Evolutionary conservation across 37 sponge, comb jelly and placozoan genomes (phyloP).

Genomic region (Theonella swinhoei): DNA sequence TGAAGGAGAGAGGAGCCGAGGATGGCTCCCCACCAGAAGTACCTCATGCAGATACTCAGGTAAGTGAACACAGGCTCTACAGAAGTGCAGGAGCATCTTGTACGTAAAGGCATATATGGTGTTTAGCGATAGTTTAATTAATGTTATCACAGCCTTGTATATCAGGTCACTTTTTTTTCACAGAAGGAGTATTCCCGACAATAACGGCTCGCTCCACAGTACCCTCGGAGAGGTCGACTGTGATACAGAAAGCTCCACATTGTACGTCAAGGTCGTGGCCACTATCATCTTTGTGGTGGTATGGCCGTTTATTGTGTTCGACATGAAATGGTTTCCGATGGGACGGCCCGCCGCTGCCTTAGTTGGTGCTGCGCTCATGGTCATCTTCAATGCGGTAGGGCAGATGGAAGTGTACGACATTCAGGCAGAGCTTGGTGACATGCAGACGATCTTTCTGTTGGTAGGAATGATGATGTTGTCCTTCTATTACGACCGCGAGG

Average conservation of each 20-base stretch:
- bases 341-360: slow-evolving; percentile 83
- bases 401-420: slow-evolving; percentile 76
- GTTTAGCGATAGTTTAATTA: no score
- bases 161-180: no score
- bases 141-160: no score
- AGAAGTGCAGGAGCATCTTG: no score
- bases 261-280: slow-evolving; percentile 70
- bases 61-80: no score
- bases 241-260: not conserved
- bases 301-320: slow-evolving; percentile 89
- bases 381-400: slow-evolving; percentile 55
- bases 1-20: not conserved
- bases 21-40: not conserved
- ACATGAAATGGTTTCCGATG: slow-evolving; percentile 85
- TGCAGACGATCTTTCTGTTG: slow-evolving; percentile 83
- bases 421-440: slow-evolving; percentile 52
- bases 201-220: no score
- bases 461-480: slow-evolving; percentile 92
- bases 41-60: not conserved
- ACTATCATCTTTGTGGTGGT: slow-evolving; percentile 75
- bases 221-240: no score
- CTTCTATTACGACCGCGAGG: slow-evolving; percentile 85
- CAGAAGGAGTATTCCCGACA: no score
- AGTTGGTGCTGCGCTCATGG: slow-evolving; percentile 76
- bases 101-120: no score